A percentile compares a stretch with the other conserved stretches of the same genome.
Conservation (phyloP, 2,888 invertebrate genomes). For the Tachina fera region DNA sequence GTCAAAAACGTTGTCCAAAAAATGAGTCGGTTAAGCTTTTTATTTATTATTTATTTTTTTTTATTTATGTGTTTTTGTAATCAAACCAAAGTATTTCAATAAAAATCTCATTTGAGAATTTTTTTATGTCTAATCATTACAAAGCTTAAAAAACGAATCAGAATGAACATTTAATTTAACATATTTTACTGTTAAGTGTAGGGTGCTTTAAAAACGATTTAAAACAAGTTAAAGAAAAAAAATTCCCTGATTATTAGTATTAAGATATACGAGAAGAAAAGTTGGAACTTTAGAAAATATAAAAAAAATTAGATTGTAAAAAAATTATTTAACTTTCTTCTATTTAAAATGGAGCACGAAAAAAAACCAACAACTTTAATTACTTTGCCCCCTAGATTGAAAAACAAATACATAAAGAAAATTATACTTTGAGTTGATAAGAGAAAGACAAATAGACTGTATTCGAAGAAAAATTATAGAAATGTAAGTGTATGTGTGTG, state of each 20-base stretch:
- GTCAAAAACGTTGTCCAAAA: too few relatives aligned
- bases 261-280: slow-evolving; percentile 22
- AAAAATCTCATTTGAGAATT: too few relatives aligned
- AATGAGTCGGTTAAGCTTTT: too few relatives aligned
- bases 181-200: not conserved
- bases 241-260: slow-evolving; percentile 53
- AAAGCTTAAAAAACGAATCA: not conserved
- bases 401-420: slow-evolving; percentile 51
- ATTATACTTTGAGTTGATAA: slow-evolving; percentile 24
- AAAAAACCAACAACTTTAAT: slow-evolving; percentile 62
- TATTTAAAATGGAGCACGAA: not conserved
- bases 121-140: too few relatives aligned
- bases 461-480: not conserved
- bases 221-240: slow-evolving; percentile 41
- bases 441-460: slow-evolving; percentile 11
- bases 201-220: slow-evolving; percentile 23
- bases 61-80: too few relatives aligned
- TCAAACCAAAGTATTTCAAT: too few relatives aligned
- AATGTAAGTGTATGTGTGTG: not conserved
- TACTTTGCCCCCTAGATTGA: slow-evolving; percentile 47
- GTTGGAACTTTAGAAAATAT: slow-evolving; percentile 1
- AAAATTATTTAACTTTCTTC: slow-evolving; percentile 29
- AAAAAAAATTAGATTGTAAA: not conserved
- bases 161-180: not conserved
- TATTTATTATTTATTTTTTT: too few relatives aligned